Base-by-base conservation (phyloP, 2,797 vertebrate species). In the Chlorospingus flavigularis region DNA sequence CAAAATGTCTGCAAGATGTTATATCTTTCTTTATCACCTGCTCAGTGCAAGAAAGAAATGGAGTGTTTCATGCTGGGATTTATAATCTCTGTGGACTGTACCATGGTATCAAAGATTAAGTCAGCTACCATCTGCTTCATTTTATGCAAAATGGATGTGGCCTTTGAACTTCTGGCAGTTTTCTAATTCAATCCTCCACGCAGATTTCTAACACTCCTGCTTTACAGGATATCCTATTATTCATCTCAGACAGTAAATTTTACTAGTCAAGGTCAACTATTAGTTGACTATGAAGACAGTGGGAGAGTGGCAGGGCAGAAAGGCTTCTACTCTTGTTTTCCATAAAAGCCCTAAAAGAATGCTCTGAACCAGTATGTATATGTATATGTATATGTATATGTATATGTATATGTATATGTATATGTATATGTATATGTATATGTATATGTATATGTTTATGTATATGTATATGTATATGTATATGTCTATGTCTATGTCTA, bases 81-180 rank as follows among this genome's bases (percentile, higher is more conserved):
- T 90, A 75, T 93, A 91, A 94, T 92, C 95, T 91, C 96, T 90
- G 58, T 70, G 95, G 94, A 91, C 82, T 0, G 2, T 51, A 50
- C 55, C 26, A 31, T 40, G 51, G 79, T 60, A 91, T 90, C 92
- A 92, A 86, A 96, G 87, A 88, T 94, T 65, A 94, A 96, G 91
- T 92, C 94, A 96, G 89, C 89, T 86, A 80, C 94, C 94, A 94
- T 95, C 95, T 97, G 95, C 91, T 96, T 90, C 87, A 76, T 94
- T 92, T 96, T 88, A 95, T 96, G 89, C 91, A 95, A 96, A 96
- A 89, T 88, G 94, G 79, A 88, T 90, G 73, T 92, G 82, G 87
- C 92, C 92, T 82, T 91, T 95, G 85, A 96, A 94, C 94, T 96
- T 75, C 70, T 91, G 92, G 87, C 91, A 92, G 3, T 93, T 86